Evolutionary conservation across 1,140 invertebrate species (phyloP).

Genomic region (Aphidius ervi): DNA sequence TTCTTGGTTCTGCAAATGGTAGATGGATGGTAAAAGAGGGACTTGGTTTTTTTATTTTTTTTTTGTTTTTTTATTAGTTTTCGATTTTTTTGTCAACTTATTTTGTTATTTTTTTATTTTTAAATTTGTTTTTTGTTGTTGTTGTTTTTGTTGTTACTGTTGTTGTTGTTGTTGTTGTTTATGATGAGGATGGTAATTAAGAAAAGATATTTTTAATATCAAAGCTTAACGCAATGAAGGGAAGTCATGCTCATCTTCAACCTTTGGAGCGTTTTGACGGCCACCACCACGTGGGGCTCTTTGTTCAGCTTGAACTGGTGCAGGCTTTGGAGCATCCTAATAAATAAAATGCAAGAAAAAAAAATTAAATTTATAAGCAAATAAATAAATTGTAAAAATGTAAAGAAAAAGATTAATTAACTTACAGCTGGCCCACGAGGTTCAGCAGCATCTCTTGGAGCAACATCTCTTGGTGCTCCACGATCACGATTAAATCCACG

Average conservation of each 20-base stretch:
- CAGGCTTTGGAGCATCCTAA: slow-evolving; percentile 23
- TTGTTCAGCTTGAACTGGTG: slow-evolving; percentile 33
- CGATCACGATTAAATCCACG: slow-evolving; percentile 47
- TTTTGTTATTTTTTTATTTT: too few relatives aligned
- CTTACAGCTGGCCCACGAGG: slow-evolving; percentile 38
- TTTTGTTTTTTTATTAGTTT: too few relatives aligned
- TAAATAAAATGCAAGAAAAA: slow-evolving; percentile 7
- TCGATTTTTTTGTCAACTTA: too few relatives aligned
- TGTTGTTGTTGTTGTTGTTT: too few relatives aligned
- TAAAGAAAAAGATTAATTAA: slow-evolving; percentile 15
- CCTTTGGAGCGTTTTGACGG: slow-evolving; percentile 77
- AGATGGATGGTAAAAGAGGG: too few relatives aligned
- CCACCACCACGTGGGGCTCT: slow-evolving; percentile 43
- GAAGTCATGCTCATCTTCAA: slow-evolving; percentile 93
- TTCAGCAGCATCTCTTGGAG: slow-evolving; percentile 33
- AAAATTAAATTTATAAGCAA: slow-evolving; percentile 7
- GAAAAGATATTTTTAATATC: neutral
- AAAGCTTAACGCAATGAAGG: slow-evolving; percentile 74
- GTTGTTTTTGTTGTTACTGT: too few relatives aligned
- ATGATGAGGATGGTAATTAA: too few relatives aligned
- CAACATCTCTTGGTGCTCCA: slow-evolving; percentile 37
- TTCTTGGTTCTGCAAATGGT: too few relatives aligned
- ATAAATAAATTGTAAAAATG: neutral
- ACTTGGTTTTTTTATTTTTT: too few relatives aligned
- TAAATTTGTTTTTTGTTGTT: too few relatives aligned